These are phyloP conservation scores for Lordiphosa fenestrarum DNA, from an alignment of 2,888 invertebrate genomes.

Conservation along the genomic window DNA sequence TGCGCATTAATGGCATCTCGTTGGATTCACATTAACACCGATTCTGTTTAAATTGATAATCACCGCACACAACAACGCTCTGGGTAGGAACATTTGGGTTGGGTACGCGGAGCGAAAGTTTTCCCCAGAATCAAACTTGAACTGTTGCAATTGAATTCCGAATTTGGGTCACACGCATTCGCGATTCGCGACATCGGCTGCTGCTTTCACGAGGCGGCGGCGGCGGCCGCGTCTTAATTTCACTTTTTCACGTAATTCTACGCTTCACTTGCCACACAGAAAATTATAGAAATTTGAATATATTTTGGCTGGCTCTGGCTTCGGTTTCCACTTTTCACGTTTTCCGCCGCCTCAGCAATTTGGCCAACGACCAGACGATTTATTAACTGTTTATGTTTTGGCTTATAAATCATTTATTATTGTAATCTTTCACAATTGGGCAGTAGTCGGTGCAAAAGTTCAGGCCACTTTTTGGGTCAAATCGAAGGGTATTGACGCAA, in stretches of 20 bases:
- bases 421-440: slow-evolving; percentile 20
- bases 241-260: slow-evolving; percentile 72
- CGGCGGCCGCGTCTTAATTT: slow-evolving; percentile 43
- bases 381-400: slow-evolving; percentile 52
- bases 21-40: slow-evolving; percentile 25
- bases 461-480: background rate
- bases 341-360: background rate
- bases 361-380: slow-evolving; percentile 27
- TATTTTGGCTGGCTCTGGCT: slow-evolving; percentile 6
- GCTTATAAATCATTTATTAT: slow-evolving; percentile 46
- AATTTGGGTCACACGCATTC: slow-evolving; percentile 71
- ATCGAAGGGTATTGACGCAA: too few relatives aligned
- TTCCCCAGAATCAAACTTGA: slow-evolving; percentile 47
- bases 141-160: slow-evolving; percentile 63
- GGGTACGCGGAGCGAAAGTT: slow-evolving; percentile 1
- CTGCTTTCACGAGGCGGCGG: background rate
- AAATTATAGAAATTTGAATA: slow-evolving; percentile 58
- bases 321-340: slow-evolving; percentile 6
- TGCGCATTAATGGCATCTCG: slow-evolving; percentile 38
- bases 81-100: slow-evolving; percentile 5
- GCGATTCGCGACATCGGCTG: slow-evolving; percentile 39
- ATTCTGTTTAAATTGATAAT: slow-evolving; percentile 36
- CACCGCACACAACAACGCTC: slow-evolving; percentile 16
- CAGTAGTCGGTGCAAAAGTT: slow-evolving; percentile 19
- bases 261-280: slow-evolving; percentile 62